Evolutionary conservation across 2,888 invertebrate genomes (phyloP), one percentile per base, ranked within the genome.

Genomic region (Cephus pulcher): DNA sequence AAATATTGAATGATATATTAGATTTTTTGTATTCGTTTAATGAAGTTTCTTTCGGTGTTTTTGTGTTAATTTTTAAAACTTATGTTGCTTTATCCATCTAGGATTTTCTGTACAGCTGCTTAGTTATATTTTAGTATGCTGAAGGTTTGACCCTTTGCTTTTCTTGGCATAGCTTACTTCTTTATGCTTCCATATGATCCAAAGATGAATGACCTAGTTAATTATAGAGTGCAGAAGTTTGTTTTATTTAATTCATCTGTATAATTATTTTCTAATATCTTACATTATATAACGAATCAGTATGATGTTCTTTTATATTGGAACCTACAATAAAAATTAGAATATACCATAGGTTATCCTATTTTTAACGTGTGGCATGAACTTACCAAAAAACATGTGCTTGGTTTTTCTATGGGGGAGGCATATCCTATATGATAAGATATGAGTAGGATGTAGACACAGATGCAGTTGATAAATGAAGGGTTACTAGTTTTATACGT

Each of bases 381-480:
- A 56, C 56, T 15, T 23, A 56, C 56, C 9, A 56, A 56, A 56
- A 56, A 71, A 71, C 71, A 71, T 15, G 71, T 71, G 71, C 71
- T 71, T 33, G 71, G 34, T 33, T 71, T 71, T 71, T 71, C 71
- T 33, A 71, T 56, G 71, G 34, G 71, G 71, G 71, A 34, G 71
- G 34, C 33, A 71, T 23, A 56, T 71, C 33, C 71, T 71, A 71
- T 15, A 71, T 12, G 71, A 71, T 71, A 71, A 71, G 71, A 71
- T 71, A 71, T 15, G 71, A 34, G 12, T 71, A 33, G 71, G 71
- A 71, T 71, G 71, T 34, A 33, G 33, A 71, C 33, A 32, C 71
- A 71, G 71, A 71, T 71, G 71, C 33, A 34, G n/a, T 71, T 34
- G 34, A 71, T 71, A 71, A 71, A 71, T 71, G 34, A 34, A 71